Evolutionary conservation across 1,140 invertebrate species (phyloP).

Genomic region (Aethina tumida): DNA sequence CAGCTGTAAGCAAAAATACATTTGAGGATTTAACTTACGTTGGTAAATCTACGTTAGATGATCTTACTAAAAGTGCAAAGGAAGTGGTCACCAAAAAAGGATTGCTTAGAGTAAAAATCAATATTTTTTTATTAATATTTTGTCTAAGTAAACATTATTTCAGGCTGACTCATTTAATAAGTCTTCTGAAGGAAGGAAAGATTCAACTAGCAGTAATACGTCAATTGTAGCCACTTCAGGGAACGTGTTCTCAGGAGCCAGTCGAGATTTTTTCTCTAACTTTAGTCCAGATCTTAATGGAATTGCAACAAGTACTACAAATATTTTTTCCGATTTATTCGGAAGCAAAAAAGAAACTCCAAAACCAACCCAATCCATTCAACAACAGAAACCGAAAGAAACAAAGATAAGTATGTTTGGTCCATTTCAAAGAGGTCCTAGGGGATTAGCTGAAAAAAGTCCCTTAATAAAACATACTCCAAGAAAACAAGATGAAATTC

Average conservation of each 20-base stretch:
- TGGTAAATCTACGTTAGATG: slow-evolving; percentile 74
- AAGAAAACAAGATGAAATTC: slow-evolving; percentile 52
- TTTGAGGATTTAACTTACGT: slow-evolving; percentile 81
- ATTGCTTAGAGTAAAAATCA: slow-evolving; percentile 55
- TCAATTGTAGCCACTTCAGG: slow-evolving; percentile 39
- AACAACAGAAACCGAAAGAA: slow-evolving; percentile 40
- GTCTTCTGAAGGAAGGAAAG: slow-evolving; percentile 20
- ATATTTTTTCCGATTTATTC: slow-evolving; percentile 86
- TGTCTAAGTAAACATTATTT: slow-evolving; percentile 9
- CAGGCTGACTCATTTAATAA: slow-evolving; percentile 31
- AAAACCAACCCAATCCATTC: slow-evolving; percentile 12
- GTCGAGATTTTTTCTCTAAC: slow-evolving; percentile 79
- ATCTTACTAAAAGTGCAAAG: slow-evolving; percentile 84
- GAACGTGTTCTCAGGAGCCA: slow-evolving; percentile 39
- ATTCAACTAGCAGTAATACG: slow-evolving; percentile 34
- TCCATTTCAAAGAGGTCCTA: slow-evolving; percentile 66
- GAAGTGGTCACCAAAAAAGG: slow-evolving; percentile 79
- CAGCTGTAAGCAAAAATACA: slow-evolving; percentile 78
- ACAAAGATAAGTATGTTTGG: slow-evolving; percentile 47
- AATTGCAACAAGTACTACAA: slow-evolving; percentile 78
- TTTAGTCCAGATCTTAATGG: slow-evolving; percentile 84
- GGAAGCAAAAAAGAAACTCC: slow-evolving; percentile 38
- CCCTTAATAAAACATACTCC: slow-evolving; percentile 79
- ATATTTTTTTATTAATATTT: slow-evolving; percentile 3
- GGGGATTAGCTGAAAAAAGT: slow-evolving; percentile 80